These are phyloP conservation scores for Sicus ferrugineus DNA, from an alignment of 2,888 invertebrate genomes.

Conservation along the genomic window DNA sequence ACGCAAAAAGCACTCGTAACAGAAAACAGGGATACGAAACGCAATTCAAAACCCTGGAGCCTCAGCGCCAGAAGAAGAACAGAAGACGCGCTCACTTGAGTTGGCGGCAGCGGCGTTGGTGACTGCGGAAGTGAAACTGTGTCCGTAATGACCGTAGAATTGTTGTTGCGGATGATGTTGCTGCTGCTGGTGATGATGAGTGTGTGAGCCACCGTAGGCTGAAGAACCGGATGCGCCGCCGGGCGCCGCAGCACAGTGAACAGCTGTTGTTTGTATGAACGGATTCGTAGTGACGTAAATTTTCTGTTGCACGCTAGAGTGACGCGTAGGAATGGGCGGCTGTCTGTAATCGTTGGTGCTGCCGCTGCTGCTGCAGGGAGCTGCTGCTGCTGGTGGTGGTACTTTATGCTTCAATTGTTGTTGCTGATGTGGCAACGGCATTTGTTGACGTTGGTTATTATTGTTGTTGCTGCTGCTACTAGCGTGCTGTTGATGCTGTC, in stretches of 20 bases:
- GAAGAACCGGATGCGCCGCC: constrained; percentile 52
- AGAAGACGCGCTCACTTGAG: constrained; percentile 58
- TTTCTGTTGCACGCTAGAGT: constrained; percentile 64
- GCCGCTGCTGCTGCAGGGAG: constrained; percentile 40
- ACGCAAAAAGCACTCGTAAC: constrained; percentile 38
- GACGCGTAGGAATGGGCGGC: constrained; percentile 60
- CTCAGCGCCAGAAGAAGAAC: constrained; percentile 16
- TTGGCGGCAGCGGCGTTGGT: constrained; percentile 43
- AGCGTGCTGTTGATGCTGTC: constrained; percentile 51
- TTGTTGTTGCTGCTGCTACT: constrained; percentile 51
- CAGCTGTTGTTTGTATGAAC: constrained; percentile 63
- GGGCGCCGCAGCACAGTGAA: constrained; percentile 55
- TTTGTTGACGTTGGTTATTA: constrained; percentile 54
- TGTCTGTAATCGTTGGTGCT: constrained; percentile 47
- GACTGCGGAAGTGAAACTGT: constrained; percentile 27
- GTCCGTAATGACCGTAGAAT: constrained; percentile 33
- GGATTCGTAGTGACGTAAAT: constrained; percentile 65
- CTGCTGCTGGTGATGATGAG: constrained; percentile 39
- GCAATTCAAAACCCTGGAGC: constrained; percentile 16
- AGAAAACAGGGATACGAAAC: constrained; percentile 29
- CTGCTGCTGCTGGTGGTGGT: constrained; percentile 13
- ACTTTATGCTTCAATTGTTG: constrained; percentile 37
- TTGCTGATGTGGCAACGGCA: constrained; percentile 53
- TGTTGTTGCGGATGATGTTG: constrained; percentile 42
- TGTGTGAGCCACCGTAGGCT: constrained; percentile 41